Evolutionary conservation across 2,797 vertebrate species (phyloP).

Genomic region (Tauraco hartlaubi): DNA sequence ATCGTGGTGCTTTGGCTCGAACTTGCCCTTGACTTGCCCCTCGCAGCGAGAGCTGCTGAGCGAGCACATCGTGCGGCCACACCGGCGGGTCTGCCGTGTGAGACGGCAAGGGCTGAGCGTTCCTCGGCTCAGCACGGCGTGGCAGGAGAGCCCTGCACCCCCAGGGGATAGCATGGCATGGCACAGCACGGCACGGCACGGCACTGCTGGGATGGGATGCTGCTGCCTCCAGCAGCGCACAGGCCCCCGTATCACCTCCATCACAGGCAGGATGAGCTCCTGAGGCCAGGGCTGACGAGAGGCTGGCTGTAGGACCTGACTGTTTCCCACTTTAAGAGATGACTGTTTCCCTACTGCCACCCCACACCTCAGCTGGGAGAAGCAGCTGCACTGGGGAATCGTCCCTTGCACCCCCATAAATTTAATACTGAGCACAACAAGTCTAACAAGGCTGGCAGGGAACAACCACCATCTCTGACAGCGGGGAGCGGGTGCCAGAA

Average conservation of each 20-base stretch:
- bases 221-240: background rate
- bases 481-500: accelerated
- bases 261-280: background rate
- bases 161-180: background rate
- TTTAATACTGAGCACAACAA: background rate
- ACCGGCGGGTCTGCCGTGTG: accelerated
- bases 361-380: background rate
- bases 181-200: background rate
- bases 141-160: background rate
- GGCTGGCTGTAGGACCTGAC: background rate
- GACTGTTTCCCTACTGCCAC: background rate
- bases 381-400: background rate
- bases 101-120: background rate
- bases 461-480: background rate
- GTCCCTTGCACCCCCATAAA: background rate
- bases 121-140: accelerated
- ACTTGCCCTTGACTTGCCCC: background rate
- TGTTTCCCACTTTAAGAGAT: background rate
- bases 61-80: accelerated
- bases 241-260: accelerated
- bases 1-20: background rate
- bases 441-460: background rate
- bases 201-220: background rate
- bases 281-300: accelerated
- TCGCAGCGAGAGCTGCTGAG: background rate